Conservation (phyloP, 2,797 vertebrate genomes). For the Propithecus perrieri region DNA sequence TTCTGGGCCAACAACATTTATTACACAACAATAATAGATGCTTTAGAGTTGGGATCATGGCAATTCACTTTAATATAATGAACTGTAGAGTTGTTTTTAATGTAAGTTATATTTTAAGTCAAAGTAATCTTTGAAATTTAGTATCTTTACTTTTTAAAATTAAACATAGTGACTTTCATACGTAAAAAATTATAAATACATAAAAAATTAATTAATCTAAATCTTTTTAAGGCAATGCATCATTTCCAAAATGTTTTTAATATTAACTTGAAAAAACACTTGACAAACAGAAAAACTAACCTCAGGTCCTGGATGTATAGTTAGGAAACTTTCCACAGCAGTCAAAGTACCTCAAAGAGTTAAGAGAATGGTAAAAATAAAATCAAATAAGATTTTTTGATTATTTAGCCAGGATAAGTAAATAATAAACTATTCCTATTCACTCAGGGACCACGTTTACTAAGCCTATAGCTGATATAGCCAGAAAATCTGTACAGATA, state of each 20-base stretch:
- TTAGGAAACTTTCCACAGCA: conserved; percentile 95
- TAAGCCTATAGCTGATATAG: background rate
- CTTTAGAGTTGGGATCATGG: background rate
- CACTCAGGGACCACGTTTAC: background rate
- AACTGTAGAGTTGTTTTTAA: background rate
- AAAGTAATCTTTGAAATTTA: conserved; percentile 30
- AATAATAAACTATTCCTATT: background rate
- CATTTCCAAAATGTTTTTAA: conserved; percentile 39
- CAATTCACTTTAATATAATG: background rate
- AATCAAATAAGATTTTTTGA: conserved; percentile 19
- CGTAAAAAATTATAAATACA: conserved; percentile 39
- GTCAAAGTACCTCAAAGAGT: conserved; percentile 92
- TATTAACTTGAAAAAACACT: conserved; percentile 12
- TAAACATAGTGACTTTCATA: background rate
- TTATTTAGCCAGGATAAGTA: background rate
- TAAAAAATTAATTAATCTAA: conserved; percentile 13
- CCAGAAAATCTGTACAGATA: background rate
- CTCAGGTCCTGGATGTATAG: conserved; percentile 89
- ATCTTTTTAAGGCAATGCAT: background rate
- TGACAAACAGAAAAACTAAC: conserved; percentile 83
- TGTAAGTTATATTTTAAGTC: conserved; percentile 16
- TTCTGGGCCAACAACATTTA: background rate
- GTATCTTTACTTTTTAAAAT: conserved; percentile 37
- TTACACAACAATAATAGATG: background rate
- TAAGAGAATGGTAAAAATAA: conserved; percentile 5